Evolutionary conservation across 2,797 vertebrate species (phyloP), one percentile per base, ranked within the genome.

Genomic region (Lerista edwardsae): DNA sequence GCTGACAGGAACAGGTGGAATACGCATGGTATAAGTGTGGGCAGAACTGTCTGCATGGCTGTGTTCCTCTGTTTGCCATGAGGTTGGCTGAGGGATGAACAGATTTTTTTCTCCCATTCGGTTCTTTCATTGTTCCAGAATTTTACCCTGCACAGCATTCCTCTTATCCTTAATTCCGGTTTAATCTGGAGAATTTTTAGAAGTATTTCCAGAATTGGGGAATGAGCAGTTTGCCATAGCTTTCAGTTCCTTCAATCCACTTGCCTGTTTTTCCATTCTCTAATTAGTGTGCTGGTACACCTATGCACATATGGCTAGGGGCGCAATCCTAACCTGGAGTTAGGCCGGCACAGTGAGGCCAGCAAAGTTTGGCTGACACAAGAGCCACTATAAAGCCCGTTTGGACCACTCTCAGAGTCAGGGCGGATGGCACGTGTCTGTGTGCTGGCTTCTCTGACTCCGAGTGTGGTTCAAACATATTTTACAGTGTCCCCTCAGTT

Each of bases 1-100:
- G 41, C 44, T 82, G 69, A 34, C 21, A 67, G 34, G 29, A 39
- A 74, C 77, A 80, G 84, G 61, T 85, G 69, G 6, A 47, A 39
- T 19, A 31, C 51, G 57, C 21, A 61, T 57, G 39, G 44, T 12
- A 27, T 29, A 74, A 79, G 47, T 31, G 19, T 79, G 69, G 59
- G 31, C 34, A 44, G 44, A 19, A 64, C 27, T 15, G 44, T 36
- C 59, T 79, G 9, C 8, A 9, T 27, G 25, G 8, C 34, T 65
- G 61, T 55, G 44, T 79, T 55, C 31, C 19, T 64, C 76, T 39
- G 17, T 73, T 64, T 75, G 47, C 25, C 27, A 3, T 39, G 25
- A 76, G 17, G 41, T 64, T 72, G 68, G 21, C 78, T 36, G 14
- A 59, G 36, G 44, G 67, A 72, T 47, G 31, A 79, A n/a, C 31